phyloP scores from a whole-genome alignment of 1,140 invertebrate species.

The Dysdera silvatica region DNA sequence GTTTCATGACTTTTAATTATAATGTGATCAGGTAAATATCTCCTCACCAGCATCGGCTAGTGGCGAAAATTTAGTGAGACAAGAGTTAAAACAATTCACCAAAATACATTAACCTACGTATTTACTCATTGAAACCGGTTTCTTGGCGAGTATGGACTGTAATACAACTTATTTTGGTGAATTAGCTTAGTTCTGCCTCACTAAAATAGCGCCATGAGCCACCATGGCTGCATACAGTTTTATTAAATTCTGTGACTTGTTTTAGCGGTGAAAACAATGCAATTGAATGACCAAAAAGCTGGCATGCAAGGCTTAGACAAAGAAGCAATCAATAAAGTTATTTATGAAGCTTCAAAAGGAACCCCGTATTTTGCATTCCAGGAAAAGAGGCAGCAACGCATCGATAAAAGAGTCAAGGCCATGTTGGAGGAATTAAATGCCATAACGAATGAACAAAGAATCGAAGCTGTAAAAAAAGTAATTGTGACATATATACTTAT shows the following conservation, averaged over 20 bases:
- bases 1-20: no score
- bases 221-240: no score
- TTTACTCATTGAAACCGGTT: no score
- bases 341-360: constrained; percentile 52
- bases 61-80: no score
- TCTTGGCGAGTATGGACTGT: no score
- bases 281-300: constrained; percentile 45
- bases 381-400: constrained; percentile 43
- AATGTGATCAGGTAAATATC: no score
- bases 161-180: no score
- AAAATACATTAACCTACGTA: no score
- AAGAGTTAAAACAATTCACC: no score
- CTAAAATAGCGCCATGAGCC: no score
- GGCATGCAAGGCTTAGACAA: constrained; percentile 54
- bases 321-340: constrained; percentile 53
- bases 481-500: constrained; percentile 21
- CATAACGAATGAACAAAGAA: constrained; percentile 42
- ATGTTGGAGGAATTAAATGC: constrained; percentile 38
- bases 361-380: constrained; percentile 54
- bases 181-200: no score
- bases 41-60: no score
- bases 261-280: constrained; percentile 23
- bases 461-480: constrained; percentile 42
- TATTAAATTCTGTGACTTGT: background rate
- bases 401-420: constrained; percentile 47